Percentiles rank a stretch among this genome's conserved stretches.
Evolutionary conservation across 2,888 invertebrate species (phyloP).

Genomic region (Meliscaeva auricollis): DNA sequence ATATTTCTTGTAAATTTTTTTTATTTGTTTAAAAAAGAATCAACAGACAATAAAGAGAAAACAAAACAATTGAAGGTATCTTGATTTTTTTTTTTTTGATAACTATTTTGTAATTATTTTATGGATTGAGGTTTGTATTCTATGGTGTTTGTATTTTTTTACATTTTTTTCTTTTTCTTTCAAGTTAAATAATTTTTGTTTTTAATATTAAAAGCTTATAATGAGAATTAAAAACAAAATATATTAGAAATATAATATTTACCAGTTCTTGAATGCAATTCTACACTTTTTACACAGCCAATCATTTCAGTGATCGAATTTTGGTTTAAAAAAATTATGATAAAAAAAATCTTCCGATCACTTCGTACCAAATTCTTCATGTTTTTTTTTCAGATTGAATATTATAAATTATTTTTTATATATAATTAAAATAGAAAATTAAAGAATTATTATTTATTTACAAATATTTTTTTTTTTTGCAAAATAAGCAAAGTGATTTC

Average conservation of each 20-base stretch:
- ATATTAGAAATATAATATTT: constrained; percentile 22
- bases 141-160: constrained; percentile 45
- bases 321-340: constrained; percentile 3
- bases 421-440: neutral
- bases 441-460: constrained; percentile 10
- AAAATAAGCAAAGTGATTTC: constrained; percentile 9
- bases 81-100: constrained; percentile 22
- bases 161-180: too few relatives aligned
- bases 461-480: constrained; percentile 6
- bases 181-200: neutral
- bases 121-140: constrained; percentile 60
- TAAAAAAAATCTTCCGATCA: constrained; percentile 23
- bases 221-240: constrained; percentile 3
- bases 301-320: constrained; percentile 53
- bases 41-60: constrained; percentile 67
- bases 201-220: constrained; percentile 3
- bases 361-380: constrained; percentile 41
- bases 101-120: constrained; percentile 38
- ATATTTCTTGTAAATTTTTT: constrained; percentile 30
- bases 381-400: neutral
- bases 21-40: constrained; percentile 61
- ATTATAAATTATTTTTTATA: neutral
- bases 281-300: constrained; percentile 72
- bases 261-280: constrained; percentile 48
- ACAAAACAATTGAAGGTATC: constrained; percentile 62